Evolutionary conservation across 1,140 invertebrate species (phyloP).

Genomic region (Scaptomyza graminum): DNA sequence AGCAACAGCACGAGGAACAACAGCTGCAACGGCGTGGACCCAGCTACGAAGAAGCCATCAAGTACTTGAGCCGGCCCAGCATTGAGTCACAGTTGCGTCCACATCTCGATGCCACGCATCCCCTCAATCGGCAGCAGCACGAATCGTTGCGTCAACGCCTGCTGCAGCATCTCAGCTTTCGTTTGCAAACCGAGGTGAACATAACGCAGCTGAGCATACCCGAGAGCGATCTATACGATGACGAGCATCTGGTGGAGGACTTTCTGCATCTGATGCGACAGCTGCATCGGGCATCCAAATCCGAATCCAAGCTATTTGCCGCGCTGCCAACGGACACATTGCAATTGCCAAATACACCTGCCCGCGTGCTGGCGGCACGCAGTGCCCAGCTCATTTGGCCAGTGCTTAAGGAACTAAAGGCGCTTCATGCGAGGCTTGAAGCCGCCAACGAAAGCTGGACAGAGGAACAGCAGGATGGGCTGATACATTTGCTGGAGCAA

Average conservation of each 20-base stretch:
- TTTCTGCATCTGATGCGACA: constrained; percentile 58
- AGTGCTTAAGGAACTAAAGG: constrained; percentile 49
- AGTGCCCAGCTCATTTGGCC: constrained; percentile 68
- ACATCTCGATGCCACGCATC: constrained; percentile 23
- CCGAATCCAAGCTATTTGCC: constrained; percentile 9
- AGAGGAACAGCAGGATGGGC: background rate
- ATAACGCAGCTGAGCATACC: constrained; percentile 78
- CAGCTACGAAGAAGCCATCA: constrained; percentile 55
- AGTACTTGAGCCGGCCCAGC: constrained; percentile 45
- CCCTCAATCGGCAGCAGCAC: constrained; percentile 24
- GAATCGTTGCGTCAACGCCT: constrained; percentile 33
- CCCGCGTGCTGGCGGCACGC: constrained; percentile 62
- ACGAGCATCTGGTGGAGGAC: constrained; percentile 69
- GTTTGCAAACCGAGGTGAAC: constrained; percentile 67
- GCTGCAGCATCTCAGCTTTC: constrained; percentile 55
- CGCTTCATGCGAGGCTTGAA: constrained; percentile 29
- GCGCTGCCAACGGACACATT: constrained; percentile 38
- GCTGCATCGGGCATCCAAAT: constrained; percentile 25
- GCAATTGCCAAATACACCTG: constrained; percentile 61
- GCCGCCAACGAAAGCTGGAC: too few relatives aligned
- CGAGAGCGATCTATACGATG: constrained; percentile 74
- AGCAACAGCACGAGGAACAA: constrained; percentile 35
- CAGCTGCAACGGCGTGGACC: constrained; percentile 14
- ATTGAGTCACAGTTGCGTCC: constrained; percentile 41
- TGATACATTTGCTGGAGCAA: constrained; percentile 29